Conservation (phyloP, 2,113 vertebrate species). For the Tragelaphus strepsiceros region DNA sequence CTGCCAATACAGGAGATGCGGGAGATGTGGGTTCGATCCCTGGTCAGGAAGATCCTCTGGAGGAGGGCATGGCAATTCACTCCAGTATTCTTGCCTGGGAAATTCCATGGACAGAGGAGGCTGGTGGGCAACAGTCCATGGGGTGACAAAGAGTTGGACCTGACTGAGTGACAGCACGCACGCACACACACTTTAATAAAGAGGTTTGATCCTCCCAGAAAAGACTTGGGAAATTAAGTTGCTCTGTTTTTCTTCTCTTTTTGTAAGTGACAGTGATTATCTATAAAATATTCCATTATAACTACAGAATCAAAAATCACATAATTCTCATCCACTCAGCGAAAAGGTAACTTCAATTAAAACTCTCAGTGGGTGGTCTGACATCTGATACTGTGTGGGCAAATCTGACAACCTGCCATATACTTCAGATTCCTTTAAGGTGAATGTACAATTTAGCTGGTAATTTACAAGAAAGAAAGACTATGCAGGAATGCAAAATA, state of each 20-base stretch:
- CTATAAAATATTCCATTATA: slow-evolving; percentile 27
- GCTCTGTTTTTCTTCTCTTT: not conserved
- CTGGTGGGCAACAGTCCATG: not conserved
- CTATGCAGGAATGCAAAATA: slow-evolving; percentile 17
- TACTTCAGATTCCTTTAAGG: slow-evolving; percentile 51
- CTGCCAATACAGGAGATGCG: not conserved
- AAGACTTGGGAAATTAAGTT: not conserved
- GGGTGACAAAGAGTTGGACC: not conserved
- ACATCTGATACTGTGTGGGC: slow-evolving; percentile 37
- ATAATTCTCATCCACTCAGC: not conserved
- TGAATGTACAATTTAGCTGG: not conserved
- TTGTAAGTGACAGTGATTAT: slow-evolving; percentile 42
- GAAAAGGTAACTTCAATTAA: slow-evolving; percentile 35
- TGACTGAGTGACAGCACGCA: not conserved
- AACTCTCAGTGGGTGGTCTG: slow-evolving; percentile 56
- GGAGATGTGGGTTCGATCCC: not conserved
- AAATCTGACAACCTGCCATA: slow-evolving; percentile 35
- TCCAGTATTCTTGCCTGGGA: not conserved
- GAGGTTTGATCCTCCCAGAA: not conserved
- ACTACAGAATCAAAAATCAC: not conserved
- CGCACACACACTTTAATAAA: not conserved
- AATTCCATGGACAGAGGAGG: not conserved
- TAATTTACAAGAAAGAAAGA: slow-evolving; percentile 36
- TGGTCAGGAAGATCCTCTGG: not conserved
- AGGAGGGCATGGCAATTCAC: not conserved